phyloP scores from a whole-genome alignment of 2,113 vertebrate species.

The Oostethus manadensis region DNA sequence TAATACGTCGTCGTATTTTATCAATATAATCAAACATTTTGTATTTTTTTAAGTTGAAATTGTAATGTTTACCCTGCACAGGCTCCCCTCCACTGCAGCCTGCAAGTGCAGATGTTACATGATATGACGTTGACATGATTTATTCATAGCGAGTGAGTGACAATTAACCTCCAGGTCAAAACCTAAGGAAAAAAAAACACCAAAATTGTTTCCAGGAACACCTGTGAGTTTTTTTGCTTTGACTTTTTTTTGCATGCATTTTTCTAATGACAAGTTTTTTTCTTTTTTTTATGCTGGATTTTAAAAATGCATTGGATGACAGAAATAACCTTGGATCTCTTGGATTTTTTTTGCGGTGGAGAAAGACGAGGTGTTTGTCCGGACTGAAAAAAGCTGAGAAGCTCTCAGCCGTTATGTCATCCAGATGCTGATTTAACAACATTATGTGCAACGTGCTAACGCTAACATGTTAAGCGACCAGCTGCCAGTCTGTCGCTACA shows the following conservation, averaged over 20 bases:
- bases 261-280: not conserved
- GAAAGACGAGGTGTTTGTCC: constrained; percentile 53
- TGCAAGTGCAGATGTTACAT: no score
- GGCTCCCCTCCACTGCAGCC: no score
- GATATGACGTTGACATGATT: constrained; percentile 7
- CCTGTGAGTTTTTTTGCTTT: not conserved
- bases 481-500: constrained; percentile 38
- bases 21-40: no score
- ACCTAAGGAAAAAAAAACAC: constrained; percentile 29
- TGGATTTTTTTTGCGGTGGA: constrained; percentile 4
- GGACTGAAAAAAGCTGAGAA: constrained; percentile 11
- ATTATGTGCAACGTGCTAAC: not conserved
- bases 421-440: not conserved
- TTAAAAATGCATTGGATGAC: constrained; percentile 19
- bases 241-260: not conserved
- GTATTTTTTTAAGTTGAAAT: no score
- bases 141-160: constrained; percentile 33
- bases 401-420: constrained; percentile 30
- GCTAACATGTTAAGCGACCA: constrained; percentile 37
- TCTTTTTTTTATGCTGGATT: constrained; percentile 3
- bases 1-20: no score
- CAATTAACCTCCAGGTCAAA: constrained; percentile 43
- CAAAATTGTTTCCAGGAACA: constrained; percentile 9
- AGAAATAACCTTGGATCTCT: constrained; percentile 3
- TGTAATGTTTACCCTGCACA: no score